Evolutionary conservation across 2,113 vertebrate genomes (phyloP).

Genomic region (Nothocercus nigrocapillus): DNA sequence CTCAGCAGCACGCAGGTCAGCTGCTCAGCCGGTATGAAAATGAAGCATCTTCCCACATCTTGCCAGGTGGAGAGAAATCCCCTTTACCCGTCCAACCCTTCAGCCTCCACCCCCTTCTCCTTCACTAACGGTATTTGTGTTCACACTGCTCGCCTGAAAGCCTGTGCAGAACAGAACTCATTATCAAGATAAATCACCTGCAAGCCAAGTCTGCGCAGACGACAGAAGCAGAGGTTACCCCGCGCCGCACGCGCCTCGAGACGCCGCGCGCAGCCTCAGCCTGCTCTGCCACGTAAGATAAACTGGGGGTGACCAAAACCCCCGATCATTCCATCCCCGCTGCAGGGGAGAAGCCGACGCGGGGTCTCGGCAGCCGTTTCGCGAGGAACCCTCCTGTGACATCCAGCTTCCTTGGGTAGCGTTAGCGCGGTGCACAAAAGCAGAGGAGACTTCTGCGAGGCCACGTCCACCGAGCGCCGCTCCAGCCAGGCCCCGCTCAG

Average conservation of each 20-base stretch:
- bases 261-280: background rate
- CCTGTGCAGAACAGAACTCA: conserved; percentile 27
- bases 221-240: background rate
- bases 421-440: background rate
- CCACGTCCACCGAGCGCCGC: accelerated
- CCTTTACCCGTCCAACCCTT: background rate
- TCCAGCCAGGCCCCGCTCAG: background rate
- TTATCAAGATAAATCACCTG: conserved; percentile 40
- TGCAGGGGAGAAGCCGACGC: background rate
- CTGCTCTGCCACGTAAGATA: background rate
- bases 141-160: conserved; percentile 20
- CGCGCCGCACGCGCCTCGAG: background rate
- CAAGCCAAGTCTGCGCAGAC: background rate
- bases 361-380: background rate
- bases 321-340: background rate
- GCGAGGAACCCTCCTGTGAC: background rate
- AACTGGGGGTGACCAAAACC: background rate
- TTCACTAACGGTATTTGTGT: conserved; percentile 13
- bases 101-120: background rate
- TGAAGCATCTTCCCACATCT: background rate
- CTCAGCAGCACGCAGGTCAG: background rate
- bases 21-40: background rate
- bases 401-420: accelerated
- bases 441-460: background rate
- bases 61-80: background rate